Evolutionary conservation across 2,797 vertebrate genomes (phyloP), one percentile per base, ranked within the genome.

Genomic region (Gambusia yucatana): DNA sequence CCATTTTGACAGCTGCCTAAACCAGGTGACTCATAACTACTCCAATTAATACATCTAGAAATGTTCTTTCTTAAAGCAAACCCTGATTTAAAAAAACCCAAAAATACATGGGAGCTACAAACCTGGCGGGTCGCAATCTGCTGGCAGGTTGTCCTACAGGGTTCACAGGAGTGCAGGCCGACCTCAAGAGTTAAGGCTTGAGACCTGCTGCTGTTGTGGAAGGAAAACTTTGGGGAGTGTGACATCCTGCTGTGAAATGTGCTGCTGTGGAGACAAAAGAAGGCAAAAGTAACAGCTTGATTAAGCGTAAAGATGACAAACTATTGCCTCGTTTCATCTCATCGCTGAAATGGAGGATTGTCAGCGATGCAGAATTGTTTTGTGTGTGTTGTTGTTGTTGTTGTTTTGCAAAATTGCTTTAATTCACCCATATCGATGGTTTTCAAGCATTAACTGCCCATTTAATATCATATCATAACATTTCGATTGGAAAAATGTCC

Each of bases 71-170:
- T 63, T 36, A 36, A 63, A 33, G 57, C 28, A 63, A 33, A 63
- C 30, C 14, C 30, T 59, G 0, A 61, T 30, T 55, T 14, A 17
- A 65, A 39, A 39, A 39, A 20, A 17, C n/a, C n/a, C n/a, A 33
- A 33, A 61, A 17, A 79, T 43, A 71, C 33, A 9, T 39, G 1
- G 41, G 44, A 1, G 33, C 43, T 59, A 6, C 4, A 47, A 91
- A 95, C 94, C 93, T 94, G 92, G 82, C 90, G 88, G 75, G 91
- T 83, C 82, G 86, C 90, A 91, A 93, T 91, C 85, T 92, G 92
- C 48, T 88, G 81, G 82, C 86, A 86, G 84, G 82, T 76, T 0
- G 87, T 88, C 76, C 78, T 86, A 55, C 78, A 25, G 55, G 90
- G 79, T 17, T 89, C 86, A 77, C 83, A 89, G 80, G 84, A 82